Conservation (phyloP, 2,797 vertebrate species). For the Bryconaethiops microstoma region DNA sequence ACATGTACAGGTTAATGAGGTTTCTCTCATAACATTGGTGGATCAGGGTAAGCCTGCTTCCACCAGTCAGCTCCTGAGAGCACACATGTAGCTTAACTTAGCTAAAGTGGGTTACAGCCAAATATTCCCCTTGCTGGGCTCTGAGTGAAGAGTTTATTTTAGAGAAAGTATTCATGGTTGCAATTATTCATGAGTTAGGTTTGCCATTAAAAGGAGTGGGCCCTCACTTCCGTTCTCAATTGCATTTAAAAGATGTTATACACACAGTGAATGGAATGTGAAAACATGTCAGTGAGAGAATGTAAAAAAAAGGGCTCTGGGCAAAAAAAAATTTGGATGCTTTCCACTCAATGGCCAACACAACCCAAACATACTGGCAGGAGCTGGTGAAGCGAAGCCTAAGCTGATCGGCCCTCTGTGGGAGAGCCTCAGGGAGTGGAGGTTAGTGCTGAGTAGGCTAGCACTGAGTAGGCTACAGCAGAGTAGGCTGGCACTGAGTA, state of each 20-base stretch:
- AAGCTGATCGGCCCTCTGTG: neutral
- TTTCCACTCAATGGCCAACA: neutral
- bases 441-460: neutral
- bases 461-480: neutral
- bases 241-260: slow-evolving; percentile 17
- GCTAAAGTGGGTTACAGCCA: slow-evolving; percentile 8
- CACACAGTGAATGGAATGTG: slow-evolving; percentile 7
- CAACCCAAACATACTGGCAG: slow-evolving; percentile 6
- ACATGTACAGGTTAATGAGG: neutral
- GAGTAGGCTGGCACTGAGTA: neutral
- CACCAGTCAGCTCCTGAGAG: neutral
- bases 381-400: neutral
- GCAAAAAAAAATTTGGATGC: neutral
- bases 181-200: slow-evolving; percentile 31
- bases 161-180: slow-evolving; percentile 21
- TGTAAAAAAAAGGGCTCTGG: neutral
- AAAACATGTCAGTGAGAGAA: slow-evolving; percentile 8
- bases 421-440: neutral
- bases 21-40: neutral
- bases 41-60: neutral
- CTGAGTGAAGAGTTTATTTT: slow-evolving; percentile 11
- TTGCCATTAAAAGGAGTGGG: slow-evolving; percentile 13
- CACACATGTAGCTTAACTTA: neutral
- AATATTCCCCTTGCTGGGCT: neutral
- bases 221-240: neutral